Percentiles rank a stretch among this genome's conserved stretches.
These are phyloP conservation scores for Drosophila macrospina DNA, from an alignment of 2,888 invertebrate genomes.

Conservation along the genomic window DNA sequence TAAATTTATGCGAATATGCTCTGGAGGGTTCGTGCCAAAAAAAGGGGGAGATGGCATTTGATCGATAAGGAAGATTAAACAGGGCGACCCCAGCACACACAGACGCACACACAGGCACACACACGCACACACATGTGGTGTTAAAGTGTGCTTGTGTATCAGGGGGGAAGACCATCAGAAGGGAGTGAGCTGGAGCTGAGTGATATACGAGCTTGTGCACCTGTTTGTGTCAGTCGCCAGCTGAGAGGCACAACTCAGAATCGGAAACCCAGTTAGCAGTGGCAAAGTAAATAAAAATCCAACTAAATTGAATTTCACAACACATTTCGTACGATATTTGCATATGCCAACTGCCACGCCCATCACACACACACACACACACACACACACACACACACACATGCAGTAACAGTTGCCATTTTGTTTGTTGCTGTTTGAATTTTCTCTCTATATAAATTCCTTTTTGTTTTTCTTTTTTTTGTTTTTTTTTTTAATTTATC, in stretches of 20 bases:
- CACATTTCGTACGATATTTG: slow-evolving; percentile 54
- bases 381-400: slow-evolving; percentile 27
- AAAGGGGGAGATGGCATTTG: slow-evolving; percentile 38
- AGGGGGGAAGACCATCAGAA: too few relatives aligned
- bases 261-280: slow-evolving; percentile 32
- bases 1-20: slow-evolving; percentile 16
- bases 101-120: neutral
- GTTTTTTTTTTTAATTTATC: slow-evolving; percentile 50
- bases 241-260: slow-evolving; percentile 15
- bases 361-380: slow-evolving; percentile 31
- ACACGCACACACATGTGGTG: neutral
- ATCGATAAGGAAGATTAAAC: slow-evolving; percentile 57
- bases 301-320: slow-evolving; percentile 67
- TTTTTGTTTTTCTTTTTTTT: neutral
- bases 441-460: slow-evolving; percentile 15
- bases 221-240: slow-evolving; percentile 55
- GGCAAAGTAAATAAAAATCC: slow-evolving; percentile 71
- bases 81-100: slow-evolving; percentile 21
- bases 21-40: neutral
- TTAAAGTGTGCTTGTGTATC: too few relatives aligned
- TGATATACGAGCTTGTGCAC: slow-evolving; percentile 57
- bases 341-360: slow-evolving; percentile 54
- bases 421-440: slow-evolving; percentile 19
- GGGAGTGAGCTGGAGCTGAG: too few relatives aligned
- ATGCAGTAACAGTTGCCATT: slow-evolving; percentile 22